Conservation (phyloP, 1,140 invertebrate genomes). For the Spodoptera frugiperda region DNA sequence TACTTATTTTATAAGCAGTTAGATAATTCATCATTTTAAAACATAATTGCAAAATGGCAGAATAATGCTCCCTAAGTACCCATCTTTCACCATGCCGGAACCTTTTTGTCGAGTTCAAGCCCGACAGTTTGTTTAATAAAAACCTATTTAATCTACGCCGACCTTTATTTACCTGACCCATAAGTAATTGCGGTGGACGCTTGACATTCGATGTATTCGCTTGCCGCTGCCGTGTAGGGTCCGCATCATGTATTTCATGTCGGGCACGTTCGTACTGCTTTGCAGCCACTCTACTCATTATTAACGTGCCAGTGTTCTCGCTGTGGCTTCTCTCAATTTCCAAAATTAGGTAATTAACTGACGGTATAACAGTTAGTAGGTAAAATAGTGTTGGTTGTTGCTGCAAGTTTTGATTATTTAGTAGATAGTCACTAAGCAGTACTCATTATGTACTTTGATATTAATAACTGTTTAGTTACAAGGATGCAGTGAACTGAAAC, state of each 20-base stretch:
- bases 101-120: conserved; percentile 9
- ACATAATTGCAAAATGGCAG: too few relatives aligned
- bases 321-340: conserved; percentile 5
- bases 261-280: background rate
- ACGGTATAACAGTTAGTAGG: background rate
- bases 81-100: too few relatives aligned
- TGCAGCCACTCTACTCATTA: background rate
- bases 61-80: too few relatives aligned
- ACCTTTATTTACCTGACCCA: conserved; percentile 27
- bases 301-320: background rate
- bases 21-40: too few relatives aligned
- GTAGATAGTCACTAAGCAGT: background rate
- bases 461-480: background rate
- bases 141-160: conserved; percentile 7
- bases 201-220: conserved; percentile 50
- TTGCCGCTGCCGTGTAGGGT: conserved; percentile 28
- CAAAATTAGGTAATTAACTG: conserved; percentile 13
- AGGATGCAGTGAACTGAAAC: conserved; percentile 61
- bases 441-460: background rate
- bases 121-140: conserved; percentile 4
- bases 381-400: background rate
- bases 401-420: conserved; percentile 5
- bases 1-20: too few relatives aligned
- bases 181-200: conserved; percentile 33
- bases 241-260: conserved; percentile 16